Percentiles rank a stretch among this genome's conserved stretches.
phyloP scores from a whole-genome alignment of 2,113 vertebrate species.

The Ranitomeya imitator region DNA sequence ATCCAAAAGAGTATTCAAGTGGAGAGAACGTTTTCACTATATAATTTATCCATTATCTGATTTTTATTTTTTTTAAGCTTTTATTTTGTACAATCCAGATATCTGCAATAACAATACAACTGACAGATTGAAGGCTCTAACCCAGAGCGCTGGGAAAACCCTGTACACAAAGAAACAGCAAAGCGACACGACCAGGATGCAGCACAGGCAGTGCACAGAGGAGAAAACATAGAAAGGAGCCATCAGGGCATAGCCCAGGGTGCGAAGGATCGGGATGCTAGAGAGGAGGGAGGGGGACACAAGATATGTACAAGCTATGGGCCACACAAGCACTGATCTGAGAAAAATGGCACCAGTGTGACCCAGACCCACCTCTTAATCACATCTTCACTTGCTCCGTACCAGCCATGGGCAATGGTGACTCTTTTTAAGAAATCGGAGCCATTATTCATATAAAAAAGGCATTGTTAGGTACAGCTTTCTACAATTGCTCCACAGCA shows the following conservation, averaged over 20 bases:
- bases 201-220: constrained; percentile 48
- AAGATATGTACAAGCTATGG: background rate
- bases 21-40: constrained; percentile 72
- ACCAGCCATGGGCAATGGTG: background rate
- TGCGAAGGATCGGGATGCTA: background rate
- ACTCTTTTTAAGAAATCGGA: background rate
- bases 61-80: constrained; percentile 32
- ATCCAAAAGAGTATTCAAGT: constrained; percentile 81
- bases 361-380: background rate
- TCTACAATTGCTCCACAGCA: background rate
- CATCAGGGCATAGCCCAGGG: background rate
- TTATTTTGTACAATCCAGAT: constrained; percentile 55
- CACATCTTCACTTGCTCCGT: background rate
- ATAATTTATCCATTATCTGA: constrained; percentile 58
- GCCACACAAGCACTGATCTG: background rate
- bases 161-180: constrained; percentile 64
- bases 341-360: no score
- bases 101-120: constrained; percentile 62
- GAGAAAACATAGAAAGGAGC: background rate
- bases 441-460: no score
- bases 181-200: constrained; percentile 61
- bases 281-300: background rate
- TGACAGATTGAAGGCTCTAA: constrained; percentile 61
- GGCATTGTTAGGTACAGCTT: background rate
- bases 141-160: constrained; percentile 58